Percentiles rank a stretch among this genome's conserved stretches.
phyloP scores from a whole-genome alignment of 1,140 invertebrate species.

The Berghia stephanieae region DNA sequence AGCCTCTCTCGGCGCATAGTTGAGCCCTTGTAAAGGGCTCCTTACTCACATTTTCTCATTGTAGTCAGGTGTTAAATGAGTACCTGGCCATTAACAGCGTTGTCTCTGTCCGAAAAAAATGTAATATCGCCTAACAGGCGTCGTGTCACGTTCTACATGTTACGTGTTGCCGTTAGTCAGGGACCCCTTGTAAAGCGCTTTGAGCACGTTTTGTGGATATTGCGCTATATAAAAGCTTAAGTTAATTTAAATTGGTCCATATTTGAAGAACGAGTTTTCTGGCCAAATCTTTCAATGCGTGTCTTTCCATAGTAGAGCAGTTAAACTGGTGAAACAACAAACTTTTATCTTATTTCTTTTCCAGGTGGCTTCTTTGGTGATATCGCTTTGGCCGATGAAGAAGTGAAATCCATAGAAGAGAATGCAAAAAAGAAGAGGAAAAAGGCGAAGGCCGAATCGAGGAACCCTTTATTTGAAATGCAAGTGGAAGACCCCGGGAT shows the following conservation, averaged over 20 bases:
- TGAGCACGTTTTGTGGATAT: background rate
- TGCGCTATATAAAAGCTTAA: background rate
- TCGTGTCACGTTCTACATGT: too few relatives aligned
- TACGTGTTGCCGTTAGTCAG: background rate
- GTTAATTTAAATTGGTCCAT: background rate
- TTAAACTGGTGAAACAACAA: background rate
- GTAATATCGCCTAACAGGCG: too few relatives aligned
- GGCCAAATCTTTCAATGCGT: too few relatives aligned
- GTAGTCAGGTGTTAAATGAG: too few relatives aligned
- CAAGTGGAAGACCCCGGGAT: slow-evolving; percentile 46
- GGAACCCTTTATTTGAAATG: slow-evolving; percentile 38
- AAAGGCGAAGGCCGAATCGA: background rate
- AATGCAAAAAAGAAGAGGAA: background rate
- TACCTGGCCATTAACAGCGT: too few relatives aligned
- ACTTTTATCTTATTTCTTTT: slow-evolving; percentile 51
- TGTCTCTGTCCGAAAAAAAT: too few relatives aligned
- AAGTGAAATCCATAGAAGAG: slow-evolving; percentile 36
- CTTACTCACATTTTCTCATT: too few relatives aligned
- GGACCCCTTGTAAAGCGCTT: background rate
- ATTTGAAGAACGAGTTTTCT: background rate
- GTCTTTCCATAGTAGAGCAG: too few relatives aligned
- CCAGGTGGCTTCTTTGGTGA: slow-evolving; percentile 82
- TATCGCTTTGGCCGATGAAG: slow-evolving; percentile 77
- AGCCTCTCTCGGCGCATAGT: too few relatives aligned
- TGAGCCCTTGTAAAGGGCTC: too few relatives aligned